Evolutionary conservation across 2,888 invertebrate species (phyloP).

Genomic region (Tinea trinotella): DNA sequence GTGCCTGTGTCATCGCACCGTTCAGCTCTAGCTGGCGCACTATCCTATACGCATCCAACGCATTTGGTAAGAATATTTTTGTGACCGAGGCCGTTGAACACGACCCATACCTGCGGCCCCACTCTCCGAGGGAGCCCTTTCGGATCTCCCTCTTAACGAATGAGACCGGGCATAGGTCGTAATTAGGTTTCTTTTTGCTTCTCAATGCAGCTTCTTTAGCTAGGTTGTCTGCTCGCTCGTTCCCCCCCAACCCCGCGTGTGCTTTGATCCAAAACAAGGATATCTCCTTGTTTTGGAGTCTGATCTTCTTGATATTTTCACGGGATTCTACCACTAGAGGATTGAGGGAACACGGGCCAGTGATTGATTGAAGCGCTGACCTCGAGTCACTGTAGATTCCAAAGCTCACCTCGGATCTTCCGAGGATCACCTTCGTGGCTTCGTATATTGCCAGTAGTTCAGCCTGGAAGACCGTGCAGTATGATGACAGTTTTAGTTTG

Average conservation of each 20-base stretch:
- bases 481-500: slow-evolving; percentile 14
- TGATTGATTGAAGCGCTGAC: not conserved
- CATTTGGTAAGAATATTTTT: not conserved
- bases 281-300: not conserved
- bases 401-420: not conserved
- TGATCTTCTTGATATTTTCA: not conserved
- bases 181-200: not conserved
- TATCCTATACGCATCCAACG: not conserved
- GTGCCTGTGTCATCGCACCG: too few relatives aligned
- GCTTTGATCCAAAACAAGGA: too few relatives aligned
- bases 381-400: not conserved
- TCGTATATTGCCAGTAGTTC: not conserved
- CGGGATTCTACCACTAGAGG: not conserved
- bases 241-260: not conserved
- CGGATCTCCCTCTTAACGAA: not conserved
- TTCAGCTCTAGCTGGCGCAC: too few relatives aligned
- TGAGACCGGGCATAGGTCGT: not conserved
- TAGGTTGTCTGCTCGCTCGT: slow-evolving; percentile 14
- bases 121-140: not conserved
- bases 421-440: not conserved
- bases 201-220: not conserved
- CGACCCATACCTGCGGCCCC: not conserved
- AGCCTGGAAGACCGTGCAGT: slow-evolving; percentile 21
- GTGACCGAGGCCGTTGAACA: not conserved
- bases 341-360: not conserved